Evolutionary conservation across 1,140 invertebrate genomes (phyloP), one percentile per base, ranked within the genome.

Genomic region (Drosophila novamexicana): DNA sequence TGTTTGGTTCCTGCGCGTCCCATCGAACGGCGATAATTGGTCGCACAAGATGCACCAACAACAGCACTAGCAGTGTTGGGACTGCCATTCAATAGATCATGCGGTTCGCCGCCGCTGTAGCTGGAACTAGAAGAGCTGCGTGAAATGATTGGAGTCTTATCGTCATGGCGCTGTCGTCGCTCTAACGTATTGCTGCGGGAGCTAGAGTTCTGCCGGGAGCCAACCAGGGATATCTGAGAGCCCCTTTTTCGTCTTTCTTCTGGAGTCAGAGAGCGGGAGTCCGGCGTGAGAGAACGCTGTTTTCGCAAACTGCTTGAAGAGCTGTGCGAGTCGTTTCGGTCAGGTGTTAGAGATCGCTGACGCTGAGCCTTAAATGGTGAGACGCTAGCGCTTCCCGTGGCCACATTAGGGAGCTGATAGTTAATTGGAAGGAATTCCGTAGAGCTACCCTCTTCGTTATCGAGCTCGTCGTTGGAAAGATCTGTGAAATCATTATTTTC

Each of bases 71-170:
- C 66, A n/a, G 66, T 71, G 56, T 29, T 69, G 16, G 70, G 68
- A 44, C 79, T 77, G 7, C 63, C 71, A n/a, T 70, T 90, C 1
- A 77, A 37, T 0, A 59, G 69, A 18, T 89, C 79, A 40, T 88
- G 79, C 7, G 75, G 67, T 1, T 88, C 86, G 1, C 91, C 72
- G 14, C 91, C 90, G 53, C 92, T 92, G 54, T 92, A 92, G 18
- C 92, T 92, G 7, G 92, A 92, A 44, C 91, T 92, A 0, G 92
- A 92, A 34, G 92, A 92, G 57, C 91, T 92, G 9, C 92, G 76
- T 32, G 92, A 92, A 18, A 92, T 90, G 58, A 76, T 91, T 5
- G 75, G 73, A 18, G 88, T 88, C 32, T 89, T 92, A 6, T 92
- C 86, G 36, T 81, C 80, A 36, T 78, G 69, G 1, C 76, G 70